These are phyloP conservation scores for Trematocara stigmaticum DNA, from an alignment of 2,113 vertebrate genomes.

Conservation along the genomic window DNA sequence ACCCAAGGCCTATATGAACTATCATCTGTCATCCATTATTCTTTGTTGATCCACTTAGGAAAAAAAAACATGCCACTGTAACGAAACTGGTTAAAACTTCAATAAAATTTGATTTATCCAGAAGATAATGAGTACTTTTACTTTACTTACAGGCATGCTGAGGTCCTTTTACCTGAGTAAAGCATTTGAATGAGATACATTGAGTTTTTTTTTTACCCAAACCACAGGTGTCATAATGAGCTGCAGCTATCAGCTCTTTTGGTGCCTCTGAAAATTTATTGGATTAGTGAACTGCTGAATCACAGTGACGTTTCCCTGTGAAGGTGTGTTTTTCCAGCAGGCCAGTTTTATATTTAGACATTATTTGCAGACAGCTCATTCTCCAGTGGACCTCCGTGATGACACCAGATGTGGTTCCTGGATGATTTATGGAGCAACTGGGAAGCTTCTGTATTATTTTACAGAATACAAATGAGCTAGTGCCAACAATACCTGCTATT, in stretches of 20 bases:
- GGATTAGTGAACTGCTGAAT: neutral
- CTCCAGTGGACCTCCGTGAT: neutral
- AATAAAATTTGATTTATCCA: neutral
- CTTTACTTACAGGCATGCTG: neutral
- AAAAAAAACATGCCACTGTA: neutral
- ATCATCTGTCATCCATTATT: neutral
- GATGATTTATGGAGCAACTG: slow-evolving; percentile 2
- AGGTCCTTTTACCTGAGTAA: neutral
- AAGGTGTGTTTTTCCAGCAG: neutral
- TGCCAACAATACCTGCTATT: neutral
- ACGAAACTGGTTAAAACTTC: neutral
- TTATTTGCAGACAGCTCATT: slow-evolving; percentile 10
- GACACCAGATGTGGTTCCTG: slow-evolving; percentile 33
- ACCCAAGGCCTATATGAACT: neutral
- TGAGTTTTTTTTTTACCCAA: neutral
- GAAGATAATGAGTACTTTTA: neutral
- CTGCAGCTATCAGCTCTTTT: neutral
- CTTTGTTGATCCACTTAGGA: neutral
- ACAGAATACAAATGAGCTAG: slow-evolving; percentile 5
- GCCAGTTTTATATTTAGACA: neutral
- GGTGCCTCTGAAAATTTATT: neutral
- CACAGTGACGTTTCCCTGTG: neutral
- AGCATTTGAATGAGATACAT: neutral
- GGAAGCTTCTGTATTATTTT: slow-evolving; percentile 32
- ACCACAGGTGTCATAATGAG: neutral